These are phyloP conservation scores for Argynnis bischoffii DNA, from an alignment of 2,888 invertebrate species.

Conservation along the genomic window DNA sequence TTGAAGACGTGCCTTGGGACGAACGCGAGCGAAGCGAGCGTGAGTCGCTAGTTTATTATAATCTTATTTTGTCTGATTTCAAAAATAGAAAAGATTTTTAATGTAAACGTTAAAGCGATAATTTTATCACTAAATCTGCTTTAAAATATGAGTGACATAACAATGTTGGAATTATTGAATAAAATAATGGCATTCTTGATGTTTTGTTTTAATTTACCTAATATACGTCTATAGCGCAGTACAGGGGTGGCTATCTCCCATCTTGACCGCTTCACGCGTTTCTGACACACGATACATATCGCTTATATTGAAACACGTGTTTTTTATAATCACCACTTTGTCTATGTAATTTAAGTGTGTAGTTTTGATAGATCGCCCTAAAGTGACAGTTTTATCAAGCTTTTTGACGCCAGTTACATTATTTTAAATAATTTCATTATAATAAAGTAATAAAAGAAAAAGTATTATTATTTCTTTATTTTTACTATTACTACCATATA, in stretches of 20 bases:
- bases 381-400: conserved; percentile 45
- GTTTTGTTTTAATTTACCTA: conserved; percentile 24
- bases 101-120: neutral
- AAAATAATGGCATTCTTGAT: conserved; percentile 3
- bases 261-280: conserved; percentile 72
- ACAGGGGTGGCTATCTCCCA: conserved; percentile 65
- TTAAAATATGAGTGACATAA: neutral
- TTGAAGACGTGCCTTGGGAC: too few relatives aligned
- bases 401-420: conserved; percentile 29
- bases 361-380: conserved; percentile 48
- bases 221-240: conserved; percentile 19
- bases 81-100: conserved; percentile 5
- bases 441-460: neutral
- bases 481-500: neutral
- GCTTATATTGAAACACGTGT: conserved; percentile 69
- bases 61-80: too few relatives aligned
- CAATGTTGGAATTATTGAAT: neutral
- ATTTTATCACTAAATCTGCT: neutral
- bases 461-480: neutral
- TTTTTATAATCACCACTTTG: conserved; percentile 62
- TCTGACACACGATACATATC: conserved; percentile 69
- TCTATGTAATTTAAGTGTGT: conserved; percentile 50
- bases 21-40: too few relatives aligned
- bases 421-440: conserved; percentile 6
- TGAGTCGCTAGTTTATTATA: too few relatives aligned